Evolutionary conservation across 2,888 invertebrate species (phyloP), one percentile per base, ranked within the genome.

Genomic region (Sipha maydis): DNA sequence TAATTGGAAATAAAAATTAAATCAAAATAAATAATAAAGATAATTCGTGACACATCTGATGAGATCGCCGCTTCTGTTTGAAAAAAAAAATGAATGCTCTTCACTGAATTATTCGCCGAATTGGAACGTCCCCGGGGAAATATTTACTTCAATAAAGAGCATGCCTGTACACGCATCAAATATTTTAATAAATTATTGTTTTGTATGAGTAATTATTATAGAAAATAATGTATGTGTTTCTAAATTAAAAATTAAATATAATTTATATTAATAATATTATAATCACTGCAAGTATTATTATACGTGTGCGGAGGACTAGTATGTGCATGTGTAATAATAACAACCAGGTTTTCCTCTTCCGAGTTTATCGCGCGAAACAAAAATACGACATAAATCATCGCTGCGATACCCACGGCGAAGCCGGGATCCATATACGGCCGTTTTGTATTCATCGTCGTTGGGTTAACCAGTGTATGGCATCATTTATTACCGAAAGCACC

Each of bases 321-420:
- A 17, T 34, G 21, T 69, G 28, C 8, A 14, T 56, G 41, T 41
- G 69, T 11, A 14, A 67, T 79, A 71, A 69, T 71, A 80, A 73
- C 75, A 85, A 69, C 85, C 25, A 41, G 75, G 34, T 80, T 34
- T 34, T 9, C 14, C 78, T 79, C 78, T 56, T 48, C 21, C 61
- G 31, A 61, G 75, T 88, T 82, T 88, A 88, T 88, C 75, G 73
- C 61, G 28, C 19, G 38, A 88, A 88, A 88, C 61, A 80, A 73
- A 88, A 88, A 88, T 80, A 80, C 75, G 56, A 80, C 80, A 75
- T 88, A 88, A 80, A 88, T 88, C 86, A 82, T 82, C 67, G 75
- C 21, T n/a, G 76, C 75, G 54, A 56, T 71, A 73, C 34, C 34
- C 41, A 17, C 19, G 83, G 41, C 76, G 54, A 21, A 17, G 28